Percentiles rank a stretch among this genome's conserved stretches.
phyloP scores from a whole-genome alignment of 2,888 invertebrate genomes.

The Catonia carolina region DNA sequence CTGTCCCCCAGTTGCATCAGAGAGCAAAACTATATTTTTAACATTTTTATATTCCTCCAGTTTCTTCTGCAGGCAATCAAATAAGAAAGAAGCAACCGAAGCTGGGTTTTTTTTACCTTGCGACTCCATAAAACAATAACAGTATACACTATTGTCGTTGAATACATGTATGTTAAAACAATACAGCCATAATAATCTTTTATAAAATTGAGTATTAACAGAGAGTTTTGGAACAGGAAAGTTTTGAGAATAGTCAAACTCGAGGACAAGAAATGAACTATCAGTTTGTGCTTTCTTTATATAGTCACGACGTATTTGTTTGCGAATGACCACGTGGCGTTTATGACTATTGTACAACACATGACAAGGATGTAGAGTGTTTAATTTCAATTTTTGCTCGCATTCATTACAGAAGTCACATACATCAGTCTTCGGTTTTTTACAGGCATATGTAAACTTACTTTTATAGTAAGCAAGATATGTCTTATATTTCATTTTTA shows the following conservation, averaged over 20 bases:
- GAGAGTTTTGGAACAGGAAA: not conserved
- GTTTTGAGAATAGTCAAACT: slow-evolving; percentile 1
- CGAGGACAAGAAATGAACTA: not conserved
- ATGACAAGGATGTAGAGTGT: not conserved
- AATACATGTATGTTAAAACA: not conserved
- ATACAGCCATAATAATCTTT: not conserved
- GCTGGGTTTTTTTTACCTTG: slow-evolving; percentile 1
- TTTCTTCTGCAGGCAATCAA: slow-evolving; percentile 7
- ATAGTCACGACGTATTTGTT: not conserved
- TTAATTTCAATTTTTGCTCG: not conserved
- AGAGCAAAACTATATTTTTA: slow-evolving; percentile 3
- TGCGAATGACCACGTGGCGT: not conserved
- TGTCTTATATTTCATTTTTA: too few relatives aligned
- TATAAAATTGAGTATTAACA: slow-evolving; percentile 1
- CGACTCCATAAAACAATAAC: slow-evolving; percentile 11
- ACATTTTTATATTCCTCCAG: not conserved
- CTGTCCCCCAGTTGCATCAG: too few relatives aligned
- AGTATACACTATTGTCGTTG: not conserved
- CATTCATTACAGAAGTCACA: slow-evolving; percentile 1
- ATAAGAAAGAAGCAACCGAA: slow-evolving; percentile 2
- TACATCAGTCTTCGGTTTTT: not conserved
- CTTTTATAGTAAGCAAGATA: slow-evolving; percentile 3
- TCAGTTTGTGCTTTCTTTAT: slow-evolving; percentile 1
- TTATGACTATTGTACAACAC: not conserved
- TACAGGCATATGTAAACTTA: not conserved